Percentiles rank a stretch among this genome's conserved stretches.
Conservation (phyloP, 2,113 vertebrate genomes). For the Eudyptes chrysolophus region DNA sequence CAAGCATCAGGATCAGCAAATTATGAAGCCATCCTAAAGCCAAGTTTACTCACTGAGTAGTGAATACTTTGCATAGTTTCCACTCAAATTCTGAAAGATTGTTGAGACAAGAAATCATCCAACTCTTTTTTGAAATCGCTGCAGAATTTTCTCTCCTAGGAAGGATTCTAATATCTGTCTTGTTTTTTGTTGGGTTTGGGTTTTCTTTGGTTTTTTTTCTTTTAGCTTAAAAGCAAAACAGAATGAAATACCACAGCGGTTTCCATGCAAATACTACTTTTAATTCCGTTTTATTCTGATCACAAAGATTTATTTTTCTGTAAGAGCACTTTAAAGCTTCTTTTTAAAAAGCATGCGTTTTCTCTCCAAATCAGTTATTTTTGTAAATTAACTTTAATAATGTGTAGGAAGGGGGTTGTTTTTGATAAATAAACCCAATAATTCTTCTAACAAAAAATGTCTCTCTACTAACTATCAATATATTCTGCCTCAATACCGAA, state of each 20-base stretch:
- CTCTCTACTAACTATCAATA: not conserved
- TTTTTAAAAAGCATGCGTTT: not conserved
- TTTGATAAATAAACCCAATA: not conserved
- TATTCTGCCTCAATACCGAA: constrained; percentile 31
- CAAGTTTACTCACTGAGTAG: not conserved
- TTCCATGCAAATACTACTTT: not conserved
- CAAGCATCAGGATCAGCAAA: not conserved
- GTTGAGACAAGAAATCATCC: accelerated
- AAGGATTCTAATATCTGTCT: not conserved
- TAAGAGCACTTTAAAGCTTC: not conserved
- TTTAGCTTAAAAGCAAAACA: not conserved
- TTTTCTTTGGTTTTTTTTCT: not conserved
- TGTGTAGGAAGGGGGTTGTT: not conserved
- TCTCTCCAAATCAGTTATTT: not conserved
- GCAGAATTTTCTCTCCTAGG: not conserved
- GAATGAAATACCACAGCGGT: not conserved
- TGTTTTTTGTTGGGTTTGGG: not conserved
- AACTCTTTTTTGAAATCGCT: not conserved
- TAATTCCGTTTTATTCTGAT: not conserved
- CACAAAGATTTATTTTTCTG: not conserved
- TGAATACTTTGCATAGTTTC: not conserved
- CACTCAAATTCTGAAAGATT: not conserved
- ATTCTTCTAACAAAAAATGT: not conserved
- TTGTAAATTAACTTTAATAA: not conserved
- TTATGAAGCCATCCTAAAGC: not conserved